These are phyloP conservation scores for Anas bernieri DNA, from an alignment of 2,797 vertebrate species.

Conservation along the genomic window DNA sequence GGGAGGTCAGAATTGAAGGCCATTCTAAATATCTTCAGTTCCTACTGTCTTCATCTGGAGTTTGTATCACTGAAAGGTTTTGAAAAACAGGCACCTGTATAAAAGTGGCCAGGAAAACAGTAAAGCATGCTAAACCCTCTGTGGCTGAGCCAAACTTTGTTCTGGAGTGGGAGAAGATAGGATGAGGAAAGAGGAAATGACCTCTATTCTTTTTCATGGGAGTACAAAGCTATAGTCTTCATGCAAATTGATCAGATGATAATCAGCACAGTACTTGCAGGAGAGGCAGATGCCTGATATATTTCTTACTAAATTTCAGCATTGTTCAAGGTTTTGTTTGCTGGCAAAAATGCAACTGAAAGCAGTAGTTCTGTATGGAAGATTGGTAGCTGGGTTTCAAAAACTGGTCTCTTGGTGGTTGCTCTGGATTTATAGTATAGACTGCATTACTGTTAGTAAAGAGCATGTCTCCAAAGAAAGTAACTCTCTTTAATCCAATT, in stretches of 20 bases:
- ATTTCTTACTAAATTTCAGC: not conserved
- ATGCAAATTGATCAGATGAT: not conserved
- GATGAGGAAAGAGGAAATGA: not conserved
- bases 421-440: not conserved
- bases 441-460: not conserved
- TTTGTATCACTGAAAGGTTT: not conserved
- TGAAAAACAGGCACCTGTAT: not conserved
- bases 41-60: not conserved
- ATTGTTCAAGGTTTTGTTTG: not conserved
- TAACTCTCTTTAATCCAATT: not conserved
- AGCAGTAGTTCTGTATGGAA: not conserved
- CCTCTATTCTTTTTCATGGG: not conserved
- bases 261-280: not conserved
- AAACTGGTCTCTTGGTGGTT: not conserved
- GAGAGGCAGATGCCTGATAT: not conserved
- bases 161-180: not conserved
- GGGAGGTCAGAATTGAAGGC: not conserved
- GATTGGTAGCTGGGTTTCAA: not conserved
- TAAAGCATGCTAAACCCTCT: not conserved
- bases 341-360: not conserved
- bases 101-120: not conserved
- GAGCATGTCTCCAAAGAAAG: not conserved
- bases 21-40: not conserved
- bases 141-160: not conserved
- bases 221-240: not conserved